These are phyloP conservation scores for Empis livida DNA, from an alignment of 2,888 invertebrate species.

Conservation along the genomic window DNA sequence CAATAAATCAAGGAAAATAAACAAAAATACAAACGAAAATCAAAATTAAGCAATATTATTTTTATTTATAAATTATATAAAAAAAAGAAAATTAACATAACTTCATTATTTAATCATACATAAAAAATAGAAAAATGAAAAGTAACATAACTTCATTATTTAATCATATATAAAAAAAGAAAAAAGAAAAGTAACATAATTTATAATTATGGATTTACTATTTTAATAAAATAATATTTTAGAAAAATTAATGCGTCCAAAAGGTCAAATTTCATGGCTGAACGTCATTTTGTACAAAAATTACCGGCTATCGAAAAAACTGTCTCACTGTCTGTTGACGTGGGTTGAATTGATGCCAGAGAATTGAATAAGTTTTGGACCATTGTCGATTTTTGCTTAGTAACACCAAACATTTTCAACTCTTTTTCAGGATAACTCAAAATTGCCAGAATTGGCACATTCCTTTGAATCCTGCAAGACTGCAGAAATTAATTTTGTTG, in stretches of 20 bases:
- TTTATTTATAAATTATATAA: background rate
- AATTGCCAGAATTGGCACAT: background rate
- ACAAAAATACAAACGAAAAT: background rate
- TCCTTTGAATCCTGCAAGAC: background rate
- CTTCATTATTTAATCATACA: too few species aligned
- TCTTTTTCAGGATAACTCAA: background rate
- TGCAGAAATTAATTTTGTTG: slow-evolving; percentile 22
- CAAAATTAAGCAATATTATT: background rate
- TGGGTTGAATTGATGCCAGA: background rate
- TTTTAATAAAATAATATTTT: background rate
- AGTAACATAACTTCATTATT: background rate
- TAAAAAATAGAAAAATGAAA: too few species aligned
- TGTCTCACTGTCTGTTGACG: background rate
- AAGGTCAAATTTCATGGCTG: background rate
- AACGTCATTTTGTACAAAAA: background rate
- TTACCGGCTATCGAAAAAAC: background rate
- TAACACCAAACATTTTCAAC: background rate
- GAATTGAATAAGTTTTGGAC: background rate
- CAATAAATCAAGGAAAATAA: background rate
- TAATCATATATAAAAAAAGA: background rate
- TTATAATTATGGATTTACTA: background rate
- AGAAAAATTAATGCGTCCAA: background rate
- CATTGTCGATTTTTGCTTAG: background rate
- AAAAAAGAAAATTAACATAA: background rate
- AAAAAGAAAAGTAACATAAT: background rate